Percentiles rank a stretch among this genome's conserved stretches.
phyloP scores from a whole-genome alignment of 2,888 invertebrate genomes.

The Physocephala rufipes region DNA sequence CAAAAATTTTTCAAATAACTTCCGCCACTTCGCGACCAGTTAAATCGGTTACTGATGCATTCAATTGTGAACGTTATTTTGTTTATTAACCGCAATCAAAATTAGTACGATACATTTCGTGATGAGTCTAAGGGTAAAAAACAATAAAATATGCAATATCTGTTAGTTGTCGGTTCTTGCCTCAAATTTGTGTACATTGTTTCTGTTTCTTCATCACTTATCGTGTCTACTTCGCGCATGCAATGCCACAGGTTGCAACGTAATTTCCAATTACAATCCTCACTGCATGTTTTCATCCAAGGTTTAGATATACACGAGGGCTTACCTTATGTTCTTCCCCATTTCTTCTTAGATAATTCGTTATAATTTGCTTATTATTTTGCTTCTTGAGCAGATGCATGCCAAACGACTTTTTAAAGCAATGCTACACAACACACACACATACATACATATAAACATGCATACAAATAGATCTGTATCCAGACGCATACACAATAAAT shows the following conservation, averaged over 20 bases:
- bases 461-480: no score
- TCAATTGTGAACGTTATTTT: no score
- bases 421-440: not conserved
- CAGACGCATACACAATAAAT: no score
- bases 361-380: not conserved
- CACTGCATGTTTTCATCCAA: not conserved
- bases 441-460: not conserved
- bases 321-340: not conserved
- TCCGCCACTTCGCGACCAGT: not conserved
- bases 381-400: conserved; percentile 1
- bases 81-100: no score
- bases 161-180: not conserved
- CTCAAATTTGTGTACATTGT: not conserved
- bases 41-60: no score
- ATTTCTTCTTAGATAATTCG: not conserved
- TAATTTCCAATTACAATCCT: not conserved
- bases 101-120: no score
- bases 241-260: conserved; percentile 4
- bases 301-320: not conserved
- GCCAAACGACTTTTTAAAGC: conserved; percentile 9
- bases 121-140: no score
- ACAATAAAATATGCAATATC: no score
- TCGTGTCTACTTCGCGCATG: not conserved
- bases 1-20: not conserved
- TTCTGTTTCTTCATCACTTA: not conserved